Percentiles rank a stretch among this genome's conserved stretches.
phyloP scores from a whole-genome alignment of 1,140 invertebrate species.

The Drosophila suzukii region DNA sequence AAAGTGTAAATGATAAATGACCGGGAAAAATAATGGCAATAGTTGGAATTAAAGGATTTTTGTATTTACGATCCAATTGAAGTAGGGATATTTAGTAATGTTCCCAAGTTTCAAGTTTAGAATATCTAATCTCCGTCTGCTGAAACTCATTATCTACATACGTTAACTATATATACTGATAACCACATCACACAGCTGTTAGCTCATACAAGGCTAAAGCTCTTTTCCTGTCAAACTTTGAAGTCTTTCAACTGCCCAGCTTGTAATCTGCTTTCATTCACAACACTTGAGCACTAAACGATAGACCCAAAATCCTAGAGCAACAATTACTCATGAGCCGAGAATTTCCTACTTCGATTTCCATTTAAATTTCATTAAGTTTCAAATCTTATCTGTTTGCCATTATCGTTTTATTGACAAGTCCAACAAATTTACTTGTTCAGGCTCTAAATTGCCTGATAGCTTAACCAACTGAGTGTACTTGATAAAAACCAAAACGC shows the following conservation, averaged over 20 bases:
- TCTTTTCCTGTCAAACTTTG: background rate
- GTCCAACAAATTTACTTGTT: constrained; percentile 15
- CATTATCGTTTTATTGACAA: constrained; percentile 31
- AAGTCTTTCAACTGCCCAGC: background rate
- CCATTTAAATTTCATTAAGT: constrained; percentile 39
- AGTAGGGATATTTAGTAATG: background rate
- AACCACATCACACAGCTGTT: constrained; percentile 1
- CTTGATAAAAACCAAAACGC: constrained; percentile 38
- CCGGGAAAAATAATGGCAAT: background rate
- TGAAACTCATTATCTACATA: constrained; percentile 13
- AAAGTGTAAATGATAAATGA: constrained; percentile 11
- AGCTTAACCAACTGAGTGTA: constrained; percentile 18
- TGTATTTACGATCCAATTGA: too few species aligned
- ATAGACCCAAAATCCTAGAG: background rate
- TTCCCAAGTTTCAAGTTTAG: background rate
- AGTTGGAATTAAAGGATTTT: background rate
- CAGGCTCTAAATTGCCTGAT: constrained; percentile 33
- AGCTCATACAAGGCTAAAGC: constrained; percentile 9
- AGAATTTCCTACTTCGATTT: constrained; percentile 24
- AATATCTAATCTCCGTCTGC: constrained; percentile 2
- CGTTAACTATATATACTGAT: constrained; percentile 4
- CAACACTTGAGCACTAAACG: constrained; percentile 11
- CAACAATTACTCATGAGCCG: constrained; percentile 14
- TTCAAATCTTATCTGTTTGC: constrained; percentile 27
- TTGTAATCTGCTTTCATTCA: constrained; percentile 17